Percentiles rank a stretch among this genome's conserved stretches.
Conservation (phyloP, 2,113 vertebrate species). For the Protobothrops flavoviridis region DNA sequence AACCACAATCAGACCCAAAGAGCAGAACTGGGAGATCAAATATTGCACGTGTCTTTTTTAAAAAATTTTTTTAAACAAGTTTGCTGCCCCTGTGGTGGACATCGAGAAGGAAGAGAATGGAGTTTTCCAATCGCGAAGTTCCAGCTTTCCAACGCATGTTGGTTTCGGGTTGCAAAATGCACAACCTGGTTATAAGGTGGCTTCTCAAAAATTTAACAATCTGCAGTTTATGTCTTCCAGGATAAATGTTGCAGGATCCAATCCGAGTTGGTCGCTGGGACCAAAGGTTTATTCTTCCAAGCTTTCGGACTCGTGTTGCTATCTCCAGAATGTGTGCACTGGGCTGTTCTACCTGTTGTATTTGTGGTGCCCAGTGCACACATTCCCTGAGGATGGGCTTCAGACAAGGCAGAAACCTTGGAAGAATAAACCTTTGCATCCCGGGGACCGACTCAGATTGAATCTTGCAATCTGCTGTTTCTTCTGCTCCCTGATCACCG, state of each 20-base stretch:
- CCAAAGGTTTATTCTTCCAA: too few species aligned
- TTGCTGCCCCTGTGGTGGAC: too few species aligned
- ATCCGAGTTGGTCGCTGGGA: background rate
- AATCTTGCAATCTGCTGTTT: background rate
- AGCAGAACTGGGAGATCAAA: background rate
- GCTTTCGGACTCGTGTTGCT: too few species aligned
- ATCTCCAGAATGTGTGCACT: too few species aligned
- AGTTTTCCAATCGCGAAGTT: background rate
- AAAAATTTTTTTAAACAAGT: background rate
- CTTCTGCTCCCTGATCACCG: background rate
- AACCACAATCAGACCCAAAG: constrained; percentile 46
- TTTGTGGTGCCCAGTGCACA: too few species aligned
- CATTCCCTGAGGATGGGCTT: too few species aligned
- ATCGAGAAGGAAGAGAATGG: background rate
- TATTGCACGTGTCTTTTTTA: background rate
- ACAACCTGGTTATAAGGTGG: background rate
- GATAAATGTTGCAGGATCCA: background rate
- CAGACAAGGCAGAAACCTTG: too few species aligned
- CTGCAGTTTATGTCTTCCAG: background rate
- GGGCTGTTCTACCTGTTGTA: too few species aligned
- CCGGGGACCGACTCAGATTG: background rate
- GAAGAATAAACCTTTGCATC: background rate
- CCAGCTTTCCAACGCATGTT: background rate
- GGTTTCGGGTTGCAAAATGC: background rate
- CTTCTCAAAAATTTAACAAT: background rate